Evolutionary conservation across 53 echinoderm and acorn worm genomes (phyloP), one percentile per base, ranked within the genome.

Genomic region (Holothuria scabra): DNA sequence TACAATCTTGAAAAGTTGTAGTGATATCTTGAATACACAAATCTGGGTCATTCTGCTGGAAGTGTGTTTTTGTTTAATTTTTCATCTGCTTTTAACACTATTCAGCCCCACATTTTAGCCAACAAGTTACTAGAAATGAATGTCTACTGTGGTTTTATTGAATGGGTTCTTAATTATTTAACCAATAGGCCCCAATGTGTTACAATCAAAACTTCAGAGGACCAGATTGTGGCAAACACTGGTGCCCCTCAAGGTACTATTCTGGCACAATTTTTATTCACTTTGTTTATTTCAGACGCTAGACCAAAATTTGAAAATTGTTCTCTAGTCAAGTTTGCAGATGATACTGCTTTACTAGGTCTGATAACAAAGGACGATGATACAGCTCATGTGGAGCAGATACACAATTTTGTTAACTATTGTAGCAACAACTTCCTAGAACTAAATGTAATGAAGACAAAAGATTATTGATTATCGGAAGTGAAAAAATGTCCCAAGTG

Each of bases 1-100:
- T 59, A 29, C 32, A 81, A 41, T 61, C 60, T 61, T 31, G 61
- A 81, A 34, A 81, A 62, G 63, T 3, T 81, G 35, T 81, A 81
- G 14, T 81, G 31, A 34, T 33, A 81, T 62, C 63, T 81, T 19
- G 60, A 81, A 32, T 19, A 32, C 34, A 71, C 72, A 71, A 71
- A 71, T 31, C 72, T 71, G 34, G 44, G 20, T 71, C 0, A 32
- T 32, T 71, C 22, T 32, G 72, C 37, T 41, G 14, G 20, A 41
- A 16, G 31, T 35, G 37, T 71, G 72, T 71, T 71, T n/a, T n/a
- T n/a, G 16, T 71, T 65, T 65, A 12, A 19, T n/a, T 65, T 65
- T 30, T 65, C 65, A 20, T 65, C 65, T 18, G 65, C 23, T 65
- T 65, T 65, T 65, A 65, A 65, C 65, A 71, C 72, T n/a, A n/a